These are phyloP conservation scores for Bungarus multicinctus DNA, from an alignment of 2,113 vertebrate genomes.

Conservation along the genomic window DNA sequence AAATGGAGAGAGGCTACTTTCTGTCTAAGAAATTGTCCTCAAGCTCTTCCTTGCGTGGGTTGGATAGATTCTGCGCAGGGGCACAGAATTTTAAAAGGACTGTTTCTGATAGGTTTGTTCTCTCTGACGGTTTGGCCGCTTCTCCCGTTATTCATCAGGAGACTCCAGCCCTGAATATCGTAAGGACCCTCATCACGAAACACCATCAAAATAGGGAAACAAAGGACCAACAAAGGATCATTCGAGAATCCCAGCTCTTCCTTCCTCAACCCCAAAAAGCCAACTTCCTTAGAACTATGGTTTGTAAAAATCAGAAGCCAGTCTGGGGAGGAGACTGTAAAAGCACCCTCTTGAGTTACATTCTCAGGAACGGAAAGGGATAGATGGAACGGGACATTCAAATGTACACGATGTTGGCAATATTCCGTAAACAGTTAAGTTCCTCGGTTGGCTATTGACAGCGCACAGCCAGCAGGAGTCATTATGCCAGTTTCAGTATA, in stretches of 20 bases:
- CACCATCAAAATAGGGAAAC: background rate
- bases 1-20: background rate
- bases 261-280: background rate
- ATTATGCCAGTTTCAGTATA: background rate
- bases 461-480: background rate
- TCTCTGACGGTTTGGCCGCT: background rate
- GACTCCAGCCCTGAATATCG: background rate
- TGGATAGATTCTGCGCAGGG: no score
- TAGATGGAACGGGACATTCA: background rate
- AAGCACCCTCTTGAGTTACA: background rate
- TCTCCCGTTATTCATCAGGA: background rate
- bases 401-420: background rate
- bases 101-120: background rate
- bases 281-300: background rate
- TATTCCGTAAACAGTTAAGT: background rate
- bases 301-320: background rate
- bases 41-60: background rate
- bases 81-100: background rate
- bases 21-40: background rate
- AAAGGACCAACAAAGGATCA: background rate
- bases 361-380: background rate
- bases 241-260: background rate
- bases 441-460: background rate
- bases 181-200: background rate
- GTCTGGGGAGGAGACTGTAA: background rate